Conservation (phyloP, 2,113 vertebrate species). For the Artemisiospiza belli region DNA sequence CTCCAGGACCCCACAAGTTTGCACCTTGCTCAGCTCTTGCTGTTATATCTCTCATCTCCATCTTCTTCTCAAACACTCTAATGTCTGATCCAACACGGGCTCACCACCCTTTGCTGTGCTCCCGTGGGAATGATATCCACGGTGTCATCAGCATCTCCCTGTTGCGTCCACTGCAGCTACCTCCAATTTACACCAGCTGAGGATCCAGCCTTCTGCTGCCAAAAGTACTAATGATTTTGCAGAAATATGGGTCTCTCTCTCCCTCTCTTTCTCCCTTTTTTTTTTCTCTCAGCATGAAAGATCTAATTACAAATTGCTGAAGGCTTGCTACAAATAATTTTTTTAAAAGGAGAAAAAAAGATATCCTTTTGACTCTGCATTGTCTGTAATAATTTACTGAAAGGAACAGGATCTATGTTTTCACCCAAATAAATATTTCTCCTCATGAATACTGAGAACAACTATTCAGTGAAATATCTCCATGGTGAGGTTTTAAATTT, state of each 20-base stretch:
- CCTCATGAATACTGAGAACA: neutral
- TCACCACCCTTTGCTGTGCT: neutral
- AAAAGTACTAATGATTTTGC: slow-evolving; percentile 27
- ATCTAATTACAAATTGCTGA: slow-evolving; percentile 63
- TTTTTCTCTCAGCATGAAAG: neutral
- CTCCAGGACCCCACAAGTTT: neutral
- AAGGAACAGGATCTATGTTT: neutral
- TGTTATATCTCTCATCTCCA: neutral
- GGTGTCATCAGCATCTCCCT: neutral
- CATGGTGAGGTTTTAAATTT: neutral
- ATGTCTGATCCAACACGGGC: neutral
- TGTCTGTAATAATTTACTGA: slow-evolving; percentile 20
- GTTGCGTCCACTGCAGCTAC: neutral
- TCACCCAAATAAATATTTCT: slow-evolving; percentile 16
- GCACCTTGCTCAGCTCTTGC: neutral
- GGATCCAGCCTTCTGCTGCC: slow-evolving; percentile 19
- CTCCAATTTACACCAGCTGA: neutral
- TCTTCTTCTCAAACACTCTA: neutral
- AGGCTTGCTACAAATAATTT: slow-evolving; percentile 17
- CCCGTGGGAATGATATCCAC: neutral
- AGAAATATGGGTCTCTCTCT: slow-evolving; percentile 1
- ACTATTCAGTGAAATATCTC: neutral
- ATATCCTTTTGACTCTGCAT: slow-evolving; percentile 8
- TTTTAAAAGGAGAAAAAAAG: neutral
- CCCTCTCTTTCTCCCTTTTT: neutral